phyloP scores from a whole-genome alignment of 2,888 invertebrate genomes.

The Drosophila suboccidentalis region DNA sequence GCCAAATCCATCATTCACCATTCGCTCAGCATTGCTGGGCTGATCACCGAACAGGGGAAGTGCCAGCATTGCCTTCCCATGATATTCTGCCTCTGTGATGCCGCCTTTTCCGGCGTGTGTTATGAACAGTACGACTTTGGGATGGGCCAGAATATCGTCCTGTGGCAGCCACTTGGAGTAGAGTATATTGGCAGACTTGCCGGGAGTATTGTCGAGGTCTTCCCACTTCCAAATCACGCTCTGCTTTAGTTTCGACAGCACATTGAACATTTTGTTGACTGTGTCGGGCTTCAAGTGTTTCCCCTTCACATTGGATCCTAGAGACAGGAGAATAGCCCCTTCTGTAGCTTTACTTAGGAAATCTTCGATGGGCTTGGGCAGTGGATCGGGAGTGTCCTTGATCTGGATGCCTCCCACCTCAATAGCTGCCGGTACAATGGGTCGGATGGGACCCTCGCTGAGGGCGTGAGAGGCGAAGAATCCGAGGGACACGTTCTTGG shows the following conservation, averaged over 20 bases:
- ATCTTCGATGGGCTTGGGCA: slow-evolving; percentile 81
- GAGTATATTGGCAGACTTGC: slow-evolving; percentile 85
- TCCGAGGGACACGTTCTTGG: slow-evolving; percentile 79
- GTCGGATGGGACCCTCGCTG: slow-evolving; percentile 79
- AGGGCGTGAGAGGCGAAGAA: slow-evolving; percentile 76
- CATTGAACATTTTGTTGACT: slow-evolving; percentile 87
- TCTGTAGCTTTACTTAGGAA: slow-evolving; percentile 84
- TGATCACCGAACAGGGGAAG: slow-evolving; percentile 83
- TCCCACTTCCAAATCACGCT: slow-evolving; percentile 91
- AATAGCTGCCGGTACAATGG: slow-evolving; percentile 80
- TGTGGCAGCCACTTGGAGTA: slow-evolving; percentile 89
- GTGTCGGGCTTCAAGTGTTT: slow-evolving; percentile 86
- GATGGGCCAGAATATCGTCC: slow-evolving; percentile 88
- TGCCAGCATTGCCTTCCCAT: slow-evolving; percentile 87
- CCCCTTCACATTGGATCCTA: slow-evolving; percentile 85
- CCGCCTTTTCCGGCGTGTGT: slow-evolving; percentile 89
- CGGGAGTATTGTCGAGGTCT: slow-evolving; percentile 85
- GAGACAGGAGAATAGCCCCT: slow-evolving; percentile 85
- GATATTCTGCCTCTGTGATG: slow-evolving; percentile 88
- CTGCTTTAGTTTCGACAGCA: slow-evolving; percentile 88
- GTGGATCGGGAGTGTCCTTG: slow-evolving; percentile 74
- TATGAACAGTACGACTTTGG: slow-evolving; percentile 88
- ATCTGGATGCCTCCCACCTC: slow-evolving; percentile 84
- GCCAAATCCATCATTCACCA: slow-evolving; percentile 75
- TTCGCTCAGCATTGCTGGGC: slow-evolving; percentile 64